These are phyloP conservation scores for Villa cingulata DNA, from an alignment of 2,888 invertebrate genomes.

Conservation along the genomic window DNA sequence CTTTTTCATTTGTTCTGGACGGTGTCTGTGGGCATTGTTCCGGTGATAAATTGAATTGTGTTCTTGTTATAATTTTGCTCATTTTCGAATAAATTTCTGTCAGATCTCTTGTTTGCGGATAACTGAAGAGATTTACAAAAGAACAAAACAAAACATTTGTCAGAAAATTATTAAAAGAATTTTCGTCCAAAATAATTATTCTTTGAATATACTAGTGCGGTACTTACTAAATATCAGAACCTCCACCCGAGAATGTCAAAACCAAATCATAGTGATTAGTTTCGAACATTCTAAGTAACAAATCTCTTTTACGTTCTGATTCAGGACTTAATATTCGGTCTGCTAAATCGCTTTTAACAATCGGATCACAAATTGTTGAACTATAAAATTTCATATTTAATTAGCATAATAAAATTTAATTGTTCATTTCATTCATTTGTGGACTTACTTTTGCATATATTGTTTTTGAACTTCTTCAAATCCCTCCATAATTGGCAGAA, in stretches of 20 bases:
- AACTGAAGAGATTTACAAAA: slow-evolving; percentile 18
- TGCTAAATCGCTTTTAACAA: slow-evolving; percentile 45
- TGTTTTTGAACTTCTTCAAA: slow-evolving; percentile 23
- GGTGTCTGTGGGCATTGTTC: slow-evolving; percentile 23
- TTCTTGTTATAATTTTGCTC: slow-evolving; percentile 26
- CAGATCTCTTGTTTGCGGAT: slow-evolving; percentile 20
- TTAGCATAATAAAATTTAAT: no score
- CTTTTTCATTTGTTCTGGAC: slow-evolving; percentile 15
- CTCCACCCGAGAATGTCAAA: slow-evolving; percentile 61
- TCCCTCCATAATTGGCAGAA: slow-evolving; percentile 48
- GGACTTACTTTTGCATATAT: slow-evolving; percentile 25
- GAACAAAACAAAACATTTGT: not conserved
- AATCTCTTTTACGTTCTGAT: slow-evolving; percentile 21
- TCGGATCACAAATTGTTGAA: slow-evolving; percentile 30
- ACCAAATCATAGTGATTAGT: slow-evolving; percentile 56
- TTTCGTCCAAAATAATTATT: no score
- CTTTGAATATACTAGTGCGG: no score
- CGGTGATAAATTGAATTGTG: slow-evolving; percentile 25
- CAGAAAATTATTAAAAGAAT: not conserved
- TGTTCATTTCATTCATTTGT: no score
- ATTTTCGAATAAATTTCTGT: slow-evolving; percentile 26
- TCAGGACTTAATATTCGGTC: slow-evolving; percentile 43
- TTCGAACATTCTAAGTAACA: slow-evolving; percentile 51
- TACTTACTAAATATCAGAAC: slow-evolving; percentile 46
- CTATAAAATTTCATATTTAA: slow-evolving; percentile 14